A percentile compares a stretch with the other conserved stretches of the same genome.
Conservation (phyloP, 1,140 invertebrate genomes). For the Pseudomyrmex cubaensis region DNA sequence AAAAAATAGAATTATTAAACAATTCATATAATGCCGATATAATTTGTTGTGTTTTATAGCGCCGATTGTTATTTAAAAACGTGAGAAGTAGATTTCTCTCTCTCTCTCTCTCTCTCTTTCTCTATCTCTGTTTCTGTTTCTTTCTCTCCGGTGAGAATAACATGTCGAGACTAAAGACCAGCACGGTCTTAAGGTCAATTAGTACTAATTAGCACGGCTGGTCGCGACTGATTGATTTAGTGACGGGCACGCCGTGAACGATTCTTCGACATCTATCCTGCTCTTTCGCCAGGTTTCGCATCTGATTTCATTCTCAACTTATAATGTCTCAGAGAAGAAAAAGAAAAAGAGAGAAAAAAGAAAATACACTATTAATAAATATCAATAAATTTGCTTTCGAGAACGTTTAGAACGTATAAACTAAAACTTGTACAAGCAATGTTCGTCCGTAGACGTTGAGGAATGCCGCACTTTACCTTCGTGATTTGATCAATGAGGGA, state of each 20-base stretch:
- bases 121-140: too few relatives aligned
- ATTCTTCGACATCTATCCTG: conserved; percentile 53
- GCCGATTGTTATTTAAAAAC: conserved; percentile 35
- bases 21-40: neutral
- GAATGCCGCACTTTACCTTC: conserved; percentile 28
- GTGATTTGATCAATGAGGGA: conserved; percentile 34
- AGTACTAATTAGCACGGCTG: conserved; percentile 75
- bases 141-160: conserved; percentile 19
- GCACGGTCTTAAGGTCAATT: conserved; percentile 70
- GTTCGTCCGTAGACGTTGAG: conserved; percentile 10
- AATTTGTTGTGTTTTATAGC: conserved; percentile 3
- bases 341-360: neutral
- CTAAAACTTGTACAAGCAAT: conserved; percentile 2
- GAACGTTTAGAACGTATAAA: neutral
- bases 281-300: neutral
- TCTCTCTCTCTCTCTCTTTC: too few relatives aligned
- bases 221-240: conserved; percentile 75
- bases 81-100: neutral
- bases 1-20: neutral
- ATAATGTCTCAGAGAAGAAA: too few relatives aligned
- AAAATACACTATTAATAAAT: conserved; percentile 11
- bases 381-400: neutral
- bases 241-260: conserved; percentile 50
- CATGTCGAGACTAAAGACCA: conserved; percentile 23
- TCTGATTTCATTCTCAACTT: neutral